Evolutionary conservation across 2,797 vertebrate genomes (phyloP), one percentile per base, ranked within the genome.

Genomic region (Gobionotothen gibberifrons): DNA sequence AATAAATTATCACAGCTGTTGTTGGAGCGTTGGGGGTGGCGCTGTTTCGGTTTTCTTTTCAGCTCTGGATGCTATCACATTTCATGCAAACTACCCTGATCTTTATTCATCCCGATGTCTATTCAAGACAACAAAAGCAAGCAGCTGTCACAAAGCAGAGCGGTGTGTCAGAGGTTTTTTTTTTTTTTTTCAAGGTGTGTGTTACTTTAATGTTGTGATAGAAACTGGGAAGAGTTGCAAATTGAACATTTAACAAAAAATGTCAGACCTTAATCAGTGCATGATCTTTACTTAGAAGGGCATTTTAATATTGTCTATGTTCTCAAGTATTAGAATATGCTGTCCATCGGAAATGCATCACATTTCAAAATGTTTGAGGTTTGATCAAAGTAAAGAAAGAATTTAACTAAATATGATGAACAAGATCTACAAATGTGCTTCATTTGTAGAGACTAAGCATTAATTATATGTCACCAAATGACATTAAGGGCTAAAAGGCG

Each of bases 91-190:
- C 46, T 16, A 55, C 21, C 4, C 60, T 43, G 19, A 14, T 71
- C 61, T 57, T 58, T 54, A 62, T 63, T 68, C 46, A 64, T 39
- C 42, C 11, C 14, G 46, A 0, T 54, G 42, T 69, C 58, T 43
- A 73, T 67, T 79, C 21, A 44, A 36, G 36, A 54, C 14, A 66
- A 65, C 11, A 42, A 69, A 67, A 49, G 43, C 42, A 62, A 59
- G 47, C 73, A 63, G 74, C 69, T 77, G 69, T 61, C 61, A 54
- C 7, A 49, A 16, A 69, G 16, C 22, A 29, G 21, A 39, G n/a
- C 2, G 15, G 21, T 29, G 58, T 14, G 22, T 56, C 10, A 44
- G n/a, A 56, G 36, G 5, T 40, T 74, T 44, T 72, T 44, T 44
- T 76, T 22, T 72, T 44, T 44, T 76, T 22, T 57, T 36, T 9